Percentiles rank a stretch among this genome's conserved stretches.
Conservation (phyloP, 2,113 vertebrate genomes). For the Erythrocebus patas region DNA sequence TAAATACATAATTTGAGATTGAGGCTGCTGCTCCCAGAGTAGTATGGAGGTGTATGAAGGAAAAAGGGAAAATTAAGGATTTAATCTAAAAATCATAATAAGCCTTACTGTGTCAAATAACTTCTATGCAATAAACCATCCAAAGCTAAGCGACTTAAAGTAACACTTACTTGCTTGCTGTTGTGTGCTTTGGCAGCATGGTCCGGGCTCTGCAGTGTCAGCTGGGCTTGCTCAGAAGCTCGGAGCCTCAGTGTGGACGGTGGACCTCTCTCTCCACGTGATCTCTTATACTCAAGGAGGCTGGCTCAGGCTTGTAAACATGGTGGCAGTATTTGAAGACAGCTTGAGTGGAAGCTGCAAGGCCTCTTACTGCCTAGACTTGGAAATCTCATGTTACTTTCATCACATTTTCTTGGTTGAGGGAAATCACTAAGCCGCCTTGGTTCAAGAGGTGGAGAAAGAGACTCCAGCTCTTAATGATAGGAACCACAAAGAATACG, state of each 20-base stretch:
- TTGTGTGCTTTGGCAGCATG: background rate
- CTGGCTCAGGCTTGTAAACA: background rate
- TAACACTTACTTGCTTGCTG: background rate
- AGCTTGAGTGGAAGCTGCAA: background rate
- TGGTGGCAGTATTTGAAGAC: background rate
- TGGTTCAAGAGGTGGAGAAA: background rate
- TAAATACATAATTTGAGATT: background rate
- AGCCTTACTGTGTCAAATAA: background rate
- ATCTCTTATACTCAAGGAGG: background rate
- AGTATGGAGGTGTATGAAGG: background rate
- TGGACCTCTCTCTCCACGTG: background rate
- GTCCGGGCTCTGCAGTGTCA: background rate
- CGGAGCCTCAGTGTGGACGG: no score
- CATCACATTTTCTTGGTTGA: background rate
- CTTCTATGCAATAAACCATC: background rate
- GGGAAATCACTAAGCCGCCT: background rate
- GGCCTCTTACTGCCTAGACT: background rate
- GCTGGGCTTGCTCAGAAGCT: background rate
- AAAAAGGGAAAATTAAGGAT: background rate
- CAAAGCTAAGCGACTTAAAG: background rate
- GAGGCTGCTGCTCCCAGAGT: background rate
- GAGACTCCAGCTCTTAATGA: background rate
- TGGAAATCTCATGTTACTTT: background rate
- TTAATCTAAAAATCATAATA: background rate
- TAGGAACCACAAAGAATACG: background rate